Evolutionary conservation across 2,888 invertebrate species (phyloP), one percentile per base, ranked within the genome.

Genomic region (Argyra leucocephala): DNA sequence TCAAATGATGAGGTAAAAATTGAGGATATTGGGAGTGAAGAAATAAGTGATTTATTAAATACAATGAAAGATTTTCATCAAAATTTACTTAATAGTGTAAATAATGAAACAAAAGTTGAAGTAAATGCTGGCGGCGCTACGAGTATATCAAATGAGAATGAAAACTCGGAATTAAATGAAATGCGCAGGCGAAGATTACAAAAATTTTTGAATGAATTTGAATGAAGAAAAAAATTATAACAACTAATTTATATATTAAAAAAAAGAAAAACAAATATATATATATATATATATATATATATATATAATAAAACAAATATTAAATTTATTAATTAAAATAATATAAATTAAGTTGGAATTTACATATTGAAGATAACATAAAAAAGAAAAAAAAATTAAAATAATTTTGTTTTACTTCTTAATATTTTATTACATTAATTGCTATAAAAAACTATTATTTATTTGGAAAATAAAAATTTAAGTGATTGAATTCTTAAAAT

Each of bases 101-200:
- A 48, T 48, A 48, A 48, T 48, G 48, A 48, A 12, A 48, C 9
- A 5, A 68, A 66, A 59, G 66, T 57, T 63, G 64, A 64, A 64
- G 66, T 57, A 37, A 63, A 69, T 57, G 69, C n/a, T n/a, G n/a
- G n/a, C n/a, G n/a, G n/a, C n/a, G n/a, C 65, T 61, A 67, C 70
- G 63, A 69, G 69, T 63, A 69, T 66, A 62, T 63, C 67, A 22
- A 58, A 66, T 64, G 72, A 68, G 36, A 72, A 72, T 36, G 73
- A 75, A 22, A 71, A 69, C 65, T 68, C 83, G 22, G 82, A 84
- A 67, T 83, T 87, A 48, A 86, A 85, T 73, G 89, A 91, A 75
- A 82, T 91, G 66, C 83, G 91, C 78, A 86, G 88, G 81, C 84
- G 90, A 76, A 85, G 91, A 79, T 82, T 91, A 77, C 86, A 88